Percentiles rank a stretch among this genome's conserved stretches.
phyloP scores from a whole-genome alignment of 2,888 invertebrate genomes.

The Melinaea marsaeus region DNA sequence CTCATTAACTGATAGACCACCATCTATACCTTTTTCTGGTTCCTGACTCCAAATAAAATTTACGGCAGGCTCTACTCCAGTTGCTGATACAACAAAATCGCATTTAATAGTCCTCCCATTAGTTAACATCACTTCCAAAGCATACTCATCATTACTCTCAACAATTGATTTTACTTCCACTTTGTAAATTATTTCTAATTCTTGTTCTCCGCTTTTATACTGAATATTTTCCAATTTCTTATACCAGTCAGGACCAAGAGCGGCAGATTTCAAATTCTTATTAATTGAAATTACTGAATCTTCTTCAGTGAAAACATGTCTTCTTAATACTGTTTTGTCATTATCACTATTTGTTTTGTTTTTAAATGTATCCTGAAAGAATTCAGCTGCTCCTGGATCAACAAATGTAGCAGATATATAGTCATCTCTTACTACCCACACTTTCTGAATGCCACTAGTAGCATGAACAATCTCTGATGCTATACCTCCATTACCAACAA shows the following conservation, averaged over 20 bases:
- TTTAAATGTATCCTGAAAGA: constrained; percentile 82
- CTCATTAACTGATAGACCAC: constrained; percentile 91
- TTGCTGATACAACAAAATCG: constrained; percentile 96
- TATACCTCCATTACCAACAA: constrained; percentile 99
- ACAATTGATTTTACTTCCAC: constrained; percentile 72
- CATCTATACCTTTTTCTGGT: constrained; percentile 80
- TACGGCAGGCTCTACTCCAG: constrained; percentile 89
- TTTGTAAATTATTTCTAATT: constrained; percentile 80
- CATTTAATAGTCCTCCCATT: constrained; percentile 85
- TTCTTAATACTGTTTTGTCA: constrained; percentile 66
- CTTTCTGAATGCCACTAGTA: constrained; percentile 87
- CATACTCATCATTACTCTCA: constrained; percentile 74
- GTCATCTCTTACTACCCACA: constrained; percentile 96
- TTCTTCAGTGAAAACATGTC: constrained; percentile 83
- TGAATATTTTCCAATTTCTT: constrained; percentile 78
- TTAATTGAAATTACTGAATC: constrained; percentile 57
- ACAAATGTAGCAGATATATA: constrained; percentile 96
- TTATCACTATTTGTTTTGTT: constrained; percentile 37
- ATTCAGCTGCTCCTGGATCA: constrained; percentile 96
- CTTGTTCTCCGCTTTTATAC: constrained; percentile 69
- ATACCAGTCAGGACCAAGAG: constrained; percentile 98
- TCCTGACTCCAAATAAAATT: constrained; percentile 75
- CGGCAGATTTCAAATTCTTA: constrained; percentile 84
- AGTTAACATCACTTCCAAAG: constrained; percentile 84
- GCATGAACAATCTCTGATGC: constrained; percentile 97